A percentile compares a stretch with the other conserved stretches of the same genome.
Conservation (phyloP, 2,113 vertebrate species). For the Stegostoma tigrinum region DNA sequence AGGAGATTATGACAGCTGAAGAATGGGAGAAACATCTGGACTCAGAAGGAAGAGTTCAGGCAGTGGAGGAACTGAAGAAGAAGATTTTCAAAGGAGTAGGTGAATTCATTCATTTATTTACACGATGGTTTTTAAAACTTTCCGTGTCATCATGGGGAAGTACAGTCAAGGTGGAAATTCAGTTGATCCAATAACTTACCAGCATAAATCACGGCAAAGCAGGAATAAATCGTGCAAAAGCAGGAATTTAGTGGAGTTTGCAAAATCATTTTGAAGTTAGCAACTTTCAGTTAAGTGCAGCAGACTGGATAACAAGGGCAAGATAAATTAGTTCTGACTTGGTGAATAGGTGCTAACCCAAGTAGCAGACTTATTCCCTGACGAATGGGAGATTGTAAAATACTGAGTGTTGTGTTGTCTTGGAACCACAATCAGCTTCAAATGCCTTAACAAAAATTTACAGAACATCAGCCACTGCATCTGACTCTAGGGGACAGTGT, state of each 20-base stretch:
- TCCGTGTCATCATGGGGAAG: not conserved
- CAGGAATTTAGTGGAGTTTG: not conserved
- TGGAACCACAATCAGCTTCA: not conserved
- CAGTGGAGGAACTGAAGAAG: conserved; percentile 61
- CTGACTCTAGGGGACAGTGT: not conserved
- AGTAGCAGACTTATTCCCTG: not conserved
- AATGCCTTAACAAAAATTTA: not conserved
- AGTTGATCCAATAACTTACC: not conserved
- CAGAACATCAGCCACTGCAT: too few species aligned
- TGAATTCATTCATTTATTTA: not conserved
- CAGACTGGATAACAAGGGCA: not conserved
- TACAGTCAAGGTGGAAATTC: not conserved
- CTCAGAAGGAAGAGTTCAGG: conserved; percentile 62
- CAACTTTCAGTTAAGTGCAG: not conserved
- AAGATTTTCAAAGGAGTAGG: conserved; percentile 78
- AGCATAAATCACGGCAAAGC: not conserved
- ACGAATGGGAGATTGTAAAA: not conserved
- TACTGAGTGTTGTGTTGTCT: not conserved
- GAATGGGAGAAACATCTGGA: conserved; percentile 70
- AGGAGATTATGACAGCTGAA: conserved; percentile 57
- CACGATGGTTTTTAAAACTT: not conserved
- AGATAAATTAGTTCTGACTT: not conserved
- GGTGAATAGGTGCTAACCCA: not conserved
- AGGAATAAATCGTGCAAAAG: conserved; percentile 3
- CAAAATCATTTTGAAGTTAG: not conserved